A percentile compares a stretch with the other conserved stretches of the same genome.
Conservation (phyloP, 2,888 invertebrate genomes). For the Stenolophus ochropezus region DNA sequence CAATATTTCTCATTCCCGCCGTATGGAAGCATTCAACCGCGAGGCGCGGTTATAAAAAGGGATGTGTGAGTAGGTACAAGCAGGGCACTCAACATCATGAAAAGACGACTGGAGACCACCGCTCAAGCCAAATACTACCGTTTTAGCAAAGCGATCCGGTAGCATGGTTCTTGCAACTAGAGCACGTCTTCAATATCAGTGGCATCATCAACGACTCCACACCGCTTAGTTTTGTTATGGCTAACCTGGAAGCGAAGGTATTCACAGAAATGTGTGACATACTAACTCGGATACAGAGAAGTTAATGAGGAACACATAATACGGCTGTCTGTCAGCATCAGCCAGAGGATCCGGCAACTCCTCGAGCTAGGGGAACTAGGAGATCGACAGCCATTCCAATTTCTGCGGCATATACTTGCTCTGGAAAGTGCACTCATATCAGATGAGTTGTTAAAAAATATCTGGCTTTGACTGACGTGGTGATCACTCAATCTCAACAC, state of each 20-base stretch:
- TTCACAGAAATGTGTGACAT: constrained; percentile 62
- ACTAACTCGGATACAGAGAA: not conserved
- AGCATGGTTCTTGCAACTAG: not conserved
- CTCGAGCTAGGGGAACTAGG: constrained; percentile 57
- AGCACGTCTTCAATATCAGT: constrained; percentile 13
- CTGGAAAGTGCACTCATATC: constrained; percentile 62
- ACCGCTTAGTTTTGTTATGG: constrained; percentile 56
- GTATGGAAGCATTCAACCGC: no score
- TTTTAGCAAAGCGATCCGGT: not conserved
- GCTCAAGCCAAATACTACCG: not conserved
- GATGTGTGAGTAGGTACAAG: no score
- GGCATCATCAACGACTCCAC: constrained; percentile 33
- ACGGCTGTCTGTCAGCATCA: constrained; percentile 57
- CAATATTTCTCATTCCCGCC: no score
- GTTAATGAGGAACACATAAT: constrained; percentile 62
- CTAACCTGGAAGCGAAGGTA: constrained; percentile 56
- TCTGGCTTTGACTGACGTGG: constrained; percentile 61
- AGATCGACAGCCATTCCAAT: constrained; percentile 65
- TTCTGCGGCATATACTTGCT: constrained; percentile 62
- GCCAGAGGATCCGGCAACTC: constrained; percentile 58
- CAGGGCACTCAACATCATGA: no score
- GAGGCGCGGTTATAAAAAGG: no score
- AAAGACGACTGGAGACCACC: no score
- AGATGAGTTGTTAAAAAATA: constrained; percentile 61
- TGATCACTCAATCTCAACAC: not conserved